Conservation (phyloP, 2,113 vertebrate species). For the Camelus dromedarius region DNA sequence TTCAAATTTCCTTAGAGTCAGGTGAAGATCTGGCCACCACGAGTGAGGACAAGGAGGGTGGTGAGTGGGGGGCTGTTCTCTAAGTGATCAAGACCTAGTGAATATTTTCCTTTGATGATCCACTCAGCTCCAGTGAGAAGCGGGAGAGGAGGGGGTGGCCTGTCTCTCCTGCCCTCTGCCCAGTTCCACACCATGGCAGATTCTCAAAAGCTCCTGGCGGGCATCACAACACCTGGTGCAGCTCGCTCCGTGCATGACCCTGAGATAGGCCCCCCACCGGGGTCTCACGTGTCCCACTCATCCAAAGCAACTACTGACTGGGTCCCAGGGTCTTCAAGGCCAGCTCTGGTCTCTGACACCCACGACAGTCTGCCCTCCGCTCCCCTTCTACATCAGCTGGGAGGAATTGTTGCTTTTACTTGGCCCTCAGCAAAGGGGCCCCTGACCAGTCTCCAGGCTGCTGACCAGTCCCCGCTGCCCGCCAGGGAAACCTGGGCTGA, state of each 20-base stretch:
- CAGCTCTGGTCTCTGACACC: neutral
- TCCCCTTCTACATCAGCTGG: neutral
- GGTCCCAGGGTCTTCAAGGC: accelerated
- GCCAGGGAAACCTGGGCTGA: accelerated
- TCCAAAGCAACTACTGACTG: no score
- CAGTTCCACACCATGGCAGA: accelerated
- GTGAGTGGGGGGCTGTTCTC: accelerated
- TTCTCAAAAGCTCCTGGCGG: no score
- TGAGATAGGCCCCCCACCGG: accelerated
- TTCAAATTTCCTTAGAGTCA: neutral
- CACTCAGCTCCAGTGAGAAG: no score
- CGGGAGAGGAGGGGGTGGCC: neutral
- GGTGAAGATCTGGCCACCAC: accelerated
- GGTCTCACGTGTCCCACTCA: accelerated
- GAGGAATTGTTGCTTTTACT: accelerated
- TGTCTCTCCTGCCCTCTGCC: accelerated
- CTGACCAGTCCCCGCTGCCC: neutral
- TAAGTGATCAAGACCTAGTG: accelerated
- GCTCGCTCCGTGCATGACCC: neutral
- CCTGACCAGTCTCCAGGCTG: neutral
- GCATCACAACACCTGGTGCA: accelerated
- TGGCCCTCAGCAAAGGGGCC: accelerated
- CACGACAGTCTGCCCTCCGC: accelerated
- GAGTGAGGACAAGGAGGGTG: neutral
- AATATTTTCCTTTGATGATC: accelerated